These are phyloP conservation scores for Oxyruncus cristatus DNA, from an alignment of 2,113 vertebrate genomes.

Conservation along the genomic window DNA sequence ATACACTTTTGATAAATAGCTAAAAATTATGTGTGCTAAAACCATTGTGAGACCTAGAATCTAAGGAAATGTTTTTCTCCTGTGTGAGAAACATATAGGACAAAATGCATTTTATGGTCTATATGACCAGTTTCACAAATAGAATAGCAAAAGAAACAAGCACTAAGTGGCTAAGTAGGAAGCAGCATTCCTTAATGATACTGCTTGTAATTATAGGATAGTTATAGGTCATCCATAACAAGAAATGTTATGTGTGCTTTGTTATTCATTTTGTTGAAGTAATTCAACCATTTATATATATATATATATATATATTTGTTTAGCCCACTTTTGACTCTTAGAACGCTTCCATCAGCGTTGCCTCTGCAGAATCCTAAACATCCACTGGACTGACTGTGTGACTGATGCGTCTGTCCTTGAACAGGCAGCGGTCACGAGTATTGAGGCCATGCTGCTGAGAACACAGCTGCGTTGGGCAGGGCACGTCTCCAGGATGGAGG, in stretches of 20 bases:
- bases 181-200: background rate
- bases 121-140: background rate
- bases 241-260: background rate
- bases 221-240: background rate
- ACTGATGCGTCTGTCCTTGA: no score
- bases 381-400: no score
- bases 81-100: background rate
- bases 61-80: background rate
- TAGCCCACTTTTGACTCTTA: no score
- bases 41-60: background rate
- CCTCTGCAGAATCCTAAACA: no score
- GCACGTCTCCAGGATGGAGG: no score
- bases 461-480: no score
- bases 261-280: background rate
- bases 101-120: background rate
- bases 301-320: background rate
- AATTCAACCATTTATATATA: background rate
- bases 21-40: background rate
- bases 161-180: background rate
- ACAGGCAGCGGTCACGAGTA: no score
- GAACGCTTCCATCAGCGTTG: no score
- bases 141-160: background rate
- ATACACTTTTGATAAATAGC: background rate
- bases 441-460: no score
- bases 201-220: background rate